phyloP scores from a whole-genome alignment of 2,888 invertebrate genomes.

The Steinernema carpocapsae region DNA sequence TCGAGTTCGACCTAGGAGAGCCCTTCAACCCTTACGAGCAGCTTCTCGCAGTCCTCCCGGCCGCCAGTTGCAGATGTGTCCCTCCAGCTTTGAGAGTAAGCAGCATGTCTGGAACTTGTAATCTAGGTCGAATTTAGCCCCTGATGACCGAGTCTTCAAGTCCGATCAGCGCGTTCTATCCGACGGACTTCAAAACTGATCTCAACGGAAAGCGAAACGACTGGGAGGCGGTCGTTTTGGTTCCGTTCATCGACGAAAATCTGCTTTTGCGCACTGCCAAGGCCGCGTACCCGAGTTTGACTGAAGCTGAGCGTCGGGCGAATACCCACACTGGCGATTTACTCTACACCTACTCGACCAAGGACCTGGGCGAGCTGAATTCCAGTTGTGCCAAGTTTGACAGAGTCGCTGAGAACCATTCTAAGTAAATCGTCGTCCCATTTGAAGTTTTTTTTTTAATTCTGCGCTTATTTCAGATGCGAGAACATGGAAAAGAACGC shows the following conservation, averaged over 20 bases:
- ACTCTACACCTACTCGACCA: constrained; percentile 77
- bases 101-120: no score
- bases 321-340: constrained; percentile 88
- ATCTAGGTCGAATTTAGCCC: constrained; percentile 54
- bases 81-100: constrained; percentile 79
- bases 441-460: background rate
- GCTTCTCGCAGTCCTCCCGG: constrained; percentile 84
- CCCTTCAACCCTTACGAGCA: constrained; percentile 93
- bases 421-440: background rate
- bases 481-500: constrained; percentile 65
- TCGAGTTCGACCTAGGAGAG: constrained; percentile 82
- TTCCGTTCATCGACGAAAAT: constrained; percentile 87
- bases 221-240: constrained; percentile 84
- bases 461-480: constrained; percentile 57
- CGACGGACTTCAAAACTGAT: constrained; percentile 86
- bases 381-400: background rate
- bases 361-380: constrained; percentile 72
- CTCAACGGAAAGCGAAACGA: constrained; percentile 93
- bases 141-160: constrained; percentile 78
- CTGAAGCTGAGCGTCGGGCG: constrained; percentile 77
- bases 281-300: constrained; percentile 71
- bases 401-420: background rate
- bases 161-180: constrained; percentile 88
- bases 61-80: constrained; percentile 81
- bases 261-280: constrained; percentile 73